A percentile compares a stretch with the other conserved stretches of the same genome.
Conservation (phyloP, 2,113 vertebrate genomes). For the Phocoena sinus region DNA sequence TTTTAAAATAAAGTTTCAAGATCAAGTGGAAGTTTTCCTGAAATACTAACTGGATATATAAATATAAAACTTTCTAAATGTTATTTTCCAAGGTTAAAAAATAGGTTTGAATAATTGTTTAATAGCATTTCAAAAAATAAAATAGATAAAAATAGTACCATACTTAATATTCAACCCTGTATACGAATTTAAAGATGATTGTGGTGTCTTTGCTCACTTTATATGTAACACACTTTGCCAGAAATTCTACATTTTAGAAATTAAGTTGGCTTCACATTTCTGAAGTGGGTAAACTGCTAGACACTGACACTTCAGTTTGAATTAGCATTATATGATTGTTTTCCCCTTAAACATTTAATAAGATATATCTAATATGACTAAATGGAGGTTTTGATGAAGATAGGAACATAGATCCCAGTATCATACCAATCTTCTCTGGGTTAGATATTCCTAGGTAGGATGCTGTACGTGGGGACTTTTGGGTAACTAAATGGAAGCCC, state of each 20-base stretch:
- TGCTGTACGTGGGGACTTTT: not conserved
- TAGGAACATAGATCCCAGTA: not conserved
- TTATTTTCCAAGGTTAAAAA: slow-evolving; percentile 21
- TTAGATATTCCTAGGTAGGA: not conserved
- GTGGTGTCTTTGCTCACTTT: not conserved
- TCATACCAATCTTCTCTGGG: not conserved
- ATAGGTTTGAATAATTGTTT: not conserved
- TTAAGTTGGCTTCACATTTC: not conserved
- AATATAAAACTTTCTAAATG: not conserved
- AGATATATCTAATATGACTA: not conserved
- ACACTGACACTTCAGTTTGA: not conserved
- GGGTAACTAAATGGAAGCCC: not conserved
- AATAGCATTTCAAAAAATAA: not conserved
- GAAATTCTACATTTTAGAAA: not conserved
- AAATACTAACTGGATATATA: not conserved
- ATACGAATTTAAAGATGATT: not conserved
- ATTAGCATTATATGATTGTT: not conserved
- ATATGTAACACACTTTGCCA: not conserved
- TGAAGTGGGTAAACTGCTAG: not conserved
- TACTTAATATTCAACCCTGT: not conserved
- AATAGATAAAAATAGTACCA: not conserved
- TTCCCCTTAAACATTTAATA: not conserved
- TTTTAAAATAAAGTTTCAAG: not conserved
- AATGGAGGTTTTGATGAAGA: not conserved
- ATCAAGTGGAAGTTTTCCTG: not conserved